Evolutionary conservation across 2,113 vertebrate genomes (phyloP).

Genomic region (Sus scrofa): T2T-Sscrofa CM000824.6:128594501-128595000

Average conservation of each 20-base stretch:
- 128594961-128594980: background rate
- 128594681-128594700: background rate
- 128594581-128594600: background rate
- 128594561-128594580: background rate
- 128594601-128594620: background rate
- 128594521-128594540: background rate
- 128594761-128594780: background rate
- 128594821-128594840: background rate
- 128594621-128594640: background rate
- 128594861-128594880: background rate
- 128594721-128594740: background rate
- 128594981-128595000: background rate
- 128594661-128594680: background rate
- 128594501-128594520: background rate
- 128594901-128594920: background rate
- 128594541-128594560: background rate
- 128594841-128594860: background rate
- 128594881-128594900: background rate
- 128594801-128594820: background rate
- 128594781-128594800: background rate
- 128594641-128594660: background rate
- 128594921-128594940: background rate
- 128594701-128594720: background rate
- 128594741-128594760: background rate
- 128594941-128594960: background rate